Conservation (phyloP, 2,113 vertebrate genomes). For the Hippocampus comes region DNA sequence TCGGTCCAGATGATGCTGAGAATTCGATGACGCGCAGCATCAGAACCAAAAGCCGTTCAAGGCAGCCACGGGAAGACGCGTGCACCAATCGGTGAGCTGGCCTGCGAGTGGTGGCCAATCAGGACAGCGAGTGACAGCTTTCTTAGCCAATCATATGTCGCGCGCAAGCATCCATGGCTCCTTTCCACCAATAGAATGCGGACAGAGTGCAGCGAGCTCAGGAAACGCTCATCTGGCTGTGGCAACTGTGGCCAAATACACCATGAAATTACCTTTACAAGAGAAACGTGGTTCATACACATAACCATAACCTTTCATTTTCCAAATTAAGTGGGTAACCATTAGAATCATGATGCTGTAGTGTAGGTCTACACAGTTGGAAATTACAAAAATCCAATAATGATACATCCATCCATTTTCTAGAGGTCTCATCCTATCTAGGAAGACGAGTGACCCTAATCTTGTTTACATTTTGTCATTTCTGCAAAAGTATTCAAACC, state of each 20-base stretch:
- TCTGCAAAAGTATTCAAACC: too few species aligned
- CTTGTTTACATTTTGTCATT: too few species aligned
- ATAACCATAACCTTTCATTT: neutral
- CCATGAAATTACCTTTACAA: neutral
- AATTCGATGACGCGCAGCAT: constrained; percentile 64
- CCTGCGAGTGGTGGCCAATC: constrained; percentile 36
- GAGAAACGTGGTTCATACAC: neutral
- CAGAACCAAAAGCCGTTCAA: constrained; percentile 50
- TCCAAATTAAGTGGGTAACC: too few species aligned
- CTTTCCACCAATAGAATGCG: constrained; percentile 43
- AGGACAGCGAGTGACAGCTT: neutral
- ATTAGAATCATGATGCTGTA: too few species aligned
- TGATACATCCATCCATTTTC: too few species aligned
- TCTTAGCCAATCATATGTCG: constrained; percentile 20
- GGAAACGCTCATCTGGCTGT: constrained; percentile 12
- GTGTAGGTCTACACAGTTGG: too few species aligned
- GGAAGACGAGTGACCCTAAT: too few species aligned
- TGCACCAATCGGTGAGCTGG: constrained; percentile 41
- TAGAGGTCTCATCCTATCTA: too few species aligned
- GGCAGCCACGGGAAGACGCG: constrained; percentile 17
- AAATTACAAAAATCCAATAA: too few species aligned
- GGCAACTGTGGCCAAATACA: neutral
- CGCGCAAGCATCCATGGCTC: neutral
- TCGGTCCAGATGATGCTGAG: constrained; percentile 55
- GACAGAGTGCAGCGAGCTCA: constrained; percentile 38